Base-by-base conservation (phyloP, 1,140 invertebrate genomes). In the Saxidomus purpurata region DNA sequence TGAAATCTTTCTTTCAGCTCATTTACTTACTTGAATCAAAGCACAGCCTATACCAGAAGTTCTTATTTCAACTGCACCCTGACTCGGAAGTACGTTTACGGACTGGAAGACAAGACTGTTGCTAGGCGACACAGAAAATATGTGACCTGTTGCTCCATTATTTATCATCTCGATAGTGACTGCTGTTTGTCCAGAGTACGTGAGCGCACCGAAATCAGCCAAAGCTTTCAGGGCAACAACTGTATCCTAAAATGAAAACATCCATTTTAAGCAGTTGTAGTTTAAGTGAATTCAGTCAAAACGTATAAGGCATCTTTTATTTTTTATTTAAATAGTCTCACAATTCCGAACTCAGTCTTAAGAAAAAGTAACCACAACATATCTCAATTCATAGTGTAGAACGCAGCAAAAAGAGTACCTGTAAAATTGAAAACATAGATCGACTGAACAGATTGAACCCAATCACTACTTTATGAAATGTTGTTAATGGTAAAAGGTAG, bases 31-130 rank as follows among this genome's bases (percentile, higher is more conserved):
- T 95, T 98, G 98, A 47, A 98, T 96, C 63, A 99, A 94, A 0
- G 97, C 98, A 93, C 99, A 97, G 49, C 99, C 99, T 47, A 96
- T 97, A 13, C 99, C 99, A 43, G 97, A 97, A 38, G 43, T 76
- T 17, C 93, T n/a, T 3, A 87, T 79, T 15, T 91, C 92, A 3
- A 93, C 91, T 40, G 92, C 22, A 15, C 40, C 55, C 3, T 55
- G 55, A 15, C 59, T 67, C 22, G 43, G 55, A 28, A 28, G 15
- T 3, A 95, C 69, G 3, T 83, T 34, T 2, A 34, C 76, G 17
- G 79, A 89, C 87, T 95, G 94, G 19, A 93, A 90, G 15, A 95
- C 86, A 17, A 95, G 84, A 15, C 87, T 94, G 88, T 95, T 94
- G n/a, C 87, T 84, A 6, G 90, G 90, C 22, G 77, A 93, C n/a